Base-by-base conservation (phyloP, 2,113 vertebrate genomes). In the Cephalophus harveyi region DNA sequence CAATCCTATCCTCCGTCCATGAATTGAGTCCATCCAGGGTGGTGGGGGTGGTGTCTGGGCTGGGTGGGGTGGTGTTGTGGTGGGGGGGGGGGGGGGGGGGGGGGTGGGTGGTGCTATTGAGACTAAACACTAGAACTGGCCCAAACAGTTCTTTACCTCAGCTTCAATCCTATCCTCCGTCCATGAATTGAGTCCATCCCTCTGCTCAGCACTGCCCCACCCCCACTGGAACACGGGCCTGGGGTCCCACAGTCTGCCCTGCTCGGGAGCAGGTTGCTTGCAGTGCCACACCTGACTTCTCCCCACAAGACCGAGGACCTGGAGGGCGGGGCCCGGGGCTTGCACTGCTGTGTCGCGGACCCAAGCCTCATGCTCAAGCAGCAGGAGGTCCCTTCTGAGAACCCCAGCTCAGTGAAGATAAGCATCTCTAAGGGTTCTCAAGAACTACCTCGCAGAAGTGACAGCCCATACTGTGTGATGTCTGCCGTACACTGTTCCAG, bases 401-500 rank as follows among this genome's bases (percentile, higher is more conserved):
- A 97, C 79, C 64, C 28, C 85, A 90, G 64, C 81, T 64, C 12
- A 2, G 83, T 7, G 55, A 19, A 98, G 98, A 98, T 98, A 97
- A 98, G 67, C 92, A 98, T 98, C 98, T 92, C 59, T 19, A 25
- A 15, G 55, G 71, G 90, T 98, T 98, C 97, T 96, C 55, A 5
- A 94, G 97, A 98, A 98, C 79, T 79, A 62, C 94, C 84, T 52
- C 0, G 0, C 86, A 43, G 91, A 87, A 6, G 23, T 0, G 33
- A 94, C 87, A 25, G 67, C 92, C 43, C 46, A 0, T 60, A 30
- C 5, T 16, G 46, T 60, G 92, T 46, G 83, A 33, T 19, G 36
- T 54, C 19, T 40, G 93, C 87, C 43, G 1, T 2, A 0, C 62
- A 21, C 84, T 92, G 93, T 94, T 95, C 83, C 88, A 50, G 33